Percentiles rank a stretch among this genome's conserved stretches.
phyloP scores from a whole-genome alignment of 30 jellyfish, hydroid and myxozoan genomes.

The Hydra vulgaris region DNA sequence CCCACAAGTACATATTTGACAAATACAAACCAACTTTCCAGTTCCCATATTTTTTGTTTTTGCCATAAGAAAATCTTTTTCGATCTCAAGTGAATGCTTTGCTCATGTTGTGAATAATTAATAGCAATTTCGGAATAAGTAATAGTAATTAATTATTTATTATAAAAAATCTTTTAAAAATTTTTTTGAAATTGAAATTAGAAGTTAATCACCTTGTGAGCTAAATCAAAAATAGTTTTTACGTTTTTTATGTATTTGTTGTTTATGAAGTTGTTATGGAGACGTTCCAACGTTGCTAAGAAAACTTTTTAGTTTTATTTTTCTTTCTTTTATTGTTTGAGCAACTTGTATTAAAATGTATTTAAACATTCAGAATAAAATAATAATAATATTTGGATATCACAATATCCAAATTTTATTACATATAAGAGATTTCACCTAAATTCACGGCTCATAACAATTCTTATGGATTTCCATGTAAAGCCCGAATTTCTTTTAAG shows the following conservation, averaged over 20 bases:
- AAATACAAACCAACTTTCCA: slow-evolving; percentile 48
- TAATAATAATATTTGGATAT: too few species aligned
- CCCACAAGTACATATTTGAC: slow-evolving; percentile 96
- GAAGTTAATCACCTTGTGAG: neutral
- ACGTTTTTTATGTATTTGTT: neutral
- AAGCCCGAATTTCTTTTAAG: too few species aligned
- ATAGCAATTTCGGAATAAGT: neutral
- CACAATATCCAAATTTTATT: too few species aligned
- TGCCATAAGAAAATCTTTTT: neutral
- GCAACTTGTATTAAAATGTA: too few species aligned
- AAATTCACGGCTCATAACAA: too few species aligned
- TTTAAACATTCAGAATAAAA: too few species aligned
- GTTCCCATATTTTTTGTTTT: slow-evolving; percentile 40
- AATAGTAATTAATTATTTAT: neutral
- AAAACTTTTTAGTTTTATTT: too few species aligned
- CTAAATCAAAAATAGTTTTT: neutral
- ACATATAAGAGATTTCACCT: too few species aligned
- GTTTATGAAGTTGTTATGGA: neutral
- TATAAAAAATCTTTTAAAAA: too few species aligned
- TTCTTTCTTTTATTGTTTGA: too few species aligned
- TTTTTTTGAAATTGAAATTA: neutral
- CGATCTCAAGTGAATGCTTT: neutral
- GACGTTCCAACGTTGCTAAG: neutral
- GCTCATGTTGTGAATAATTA: neutral
- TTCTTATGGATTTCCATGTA: too few species aligned